Evolutionary conservation across 2,797 vertebrate species (phyloP).

Genomic region (Parambassis ranga): DNA sequence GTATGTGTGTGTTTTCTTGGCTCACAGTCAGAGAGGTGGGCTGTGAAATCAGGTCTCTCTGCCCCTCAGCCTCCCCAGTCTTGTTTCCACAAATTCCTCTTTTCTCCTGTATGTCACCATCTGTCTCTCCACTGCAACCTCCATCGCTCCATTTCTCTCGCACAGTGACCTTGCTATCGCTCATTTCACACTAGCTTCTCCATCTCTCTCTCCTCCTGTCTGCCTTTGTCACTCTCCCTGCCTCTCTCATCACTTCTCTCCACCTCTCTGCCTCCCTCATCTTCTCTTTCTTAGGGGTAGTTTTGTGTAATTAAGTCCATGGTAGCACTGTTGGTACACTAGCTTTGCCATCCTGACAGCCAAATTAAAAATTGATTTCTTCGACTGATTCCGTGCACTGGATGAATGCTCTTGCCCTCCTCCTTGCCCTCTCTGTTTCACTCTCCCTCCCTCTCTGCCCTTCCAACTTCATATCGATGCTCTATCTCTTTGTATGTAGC

Average conservation of each 20-base stretch:
- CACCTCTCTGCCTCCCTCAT: constrained; percentile 30
- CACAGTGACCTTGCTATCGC: constrained; percentile 68
- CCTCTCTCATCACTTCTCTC: constrained; percentile 25
- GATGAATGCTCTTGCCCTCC: constrained; percentile 54
- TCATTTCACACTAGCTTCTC: constrained; percentile 56
- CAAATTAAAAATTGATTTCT: constrained; percentile 85
- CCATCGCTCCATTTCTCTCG: constrained; percentile 28
- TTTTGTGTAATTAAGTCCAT: constrained; percentile 77
- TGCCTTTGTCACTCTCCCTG: constrained; percentile 20
- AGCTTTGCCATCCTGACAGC: constrained; percentile 68
- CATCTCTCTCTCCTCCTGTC: constrained; percentile 11
- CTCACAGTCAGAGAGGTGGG: constrained; percentile 36
- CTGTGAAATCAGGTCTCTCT: constrained; percentile 57
- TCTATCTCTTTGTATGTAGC: constrained; percentile 22
- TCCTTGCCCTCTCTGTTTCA: constrained; percentile 21
- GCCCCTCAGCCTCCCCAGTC: constrained; percentile 30
- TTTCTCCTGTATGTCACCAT: constrained; percentile 36
- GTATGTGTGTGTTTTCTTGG: constrained; percentile 30
- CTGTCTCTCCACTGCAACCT: constrained; percentile 50
- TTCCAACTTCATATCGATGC: constrained; percentile 38
- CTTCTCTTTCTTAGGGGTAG: constrained; percentile 52
- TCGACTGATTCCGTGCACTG: constrained; percentile 64
- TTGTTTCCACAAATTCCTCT: constrained; percentile 42
- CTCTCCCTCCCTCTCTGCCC: constrained; percentile 18
- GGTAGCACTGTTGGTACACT: constrained; percentile 52